Evolutionary conservation across 2,888 invertebrate genomes (phyloP).

Genomic region (Cryptocephalus moraei): DNA sequence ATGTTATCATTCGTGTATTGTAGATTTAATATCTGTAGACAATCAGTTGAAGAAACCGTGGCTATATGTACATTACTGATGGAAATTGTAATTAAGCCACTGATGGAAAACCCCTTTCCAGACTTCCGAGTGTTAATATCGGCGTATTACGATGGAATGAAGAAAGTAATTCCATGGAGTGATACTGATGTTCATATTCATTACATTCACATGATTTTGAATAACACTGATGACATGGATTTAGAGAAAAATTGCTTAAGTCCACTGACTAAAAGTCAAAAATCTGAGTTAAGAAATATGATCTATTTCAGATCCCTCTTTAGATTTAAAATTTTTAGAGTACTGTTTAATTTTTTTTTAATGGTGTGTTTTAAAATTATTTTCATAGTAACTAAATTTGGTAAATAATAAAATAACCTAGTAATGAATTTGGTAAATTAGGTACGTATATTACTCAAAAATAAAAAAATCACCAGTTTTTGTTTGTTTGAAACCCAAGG

Average conservation of each 20-base stretch:
- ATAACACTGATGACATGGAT: conserved; percentile 2
- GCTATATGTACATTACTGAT: conserved; percentile 48
- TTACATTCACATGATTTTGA: conserved; percentile 20
- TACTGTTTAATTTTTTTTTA: conserved; percentile 29
- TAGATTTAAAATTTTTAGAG: too few species aligned
- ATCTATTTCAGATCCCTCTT: too few species aligned
- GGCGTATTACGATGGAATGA: conserved; percentile 56
- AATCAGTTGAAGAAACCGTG: conserved; percentile 51
- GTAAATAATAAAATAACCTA: conserved; percentile 45
- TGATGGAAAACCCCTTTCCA: conserved; percentile 46
- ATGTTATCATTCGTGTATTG: conserved; percentile 9
- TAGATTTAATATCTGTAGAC: conserved; percentile 62
- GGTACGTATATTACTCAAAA: too few species aligned
- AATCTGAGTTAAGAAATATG: conserved; percentile 19
- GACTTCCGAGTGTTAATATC: conserved; percentile 55
- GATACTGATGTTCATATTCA: conserved; percentile 49
- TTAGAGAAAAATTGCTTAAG: conserved; percentile 6
- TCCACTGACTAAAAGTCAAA: conserved; percentile 1
- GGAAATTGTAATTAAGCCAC: conserved; percentile 51
- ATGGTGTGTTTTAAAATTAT: conserved; percentile 51
- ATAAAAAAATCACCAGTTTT: too few species aligned
- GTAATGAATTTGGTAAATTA: too few species aligned
- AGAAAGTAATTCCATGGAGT: conserved; percentile 54
- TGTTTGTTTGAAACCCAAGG: too few species aligned
- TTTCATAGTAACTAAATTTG: conserved; percentile 49